Evolutionary conservation across 2,888 invertebrate genomes (phyloP).

Genomic region (Holacanthella duospinosa): DNA sequence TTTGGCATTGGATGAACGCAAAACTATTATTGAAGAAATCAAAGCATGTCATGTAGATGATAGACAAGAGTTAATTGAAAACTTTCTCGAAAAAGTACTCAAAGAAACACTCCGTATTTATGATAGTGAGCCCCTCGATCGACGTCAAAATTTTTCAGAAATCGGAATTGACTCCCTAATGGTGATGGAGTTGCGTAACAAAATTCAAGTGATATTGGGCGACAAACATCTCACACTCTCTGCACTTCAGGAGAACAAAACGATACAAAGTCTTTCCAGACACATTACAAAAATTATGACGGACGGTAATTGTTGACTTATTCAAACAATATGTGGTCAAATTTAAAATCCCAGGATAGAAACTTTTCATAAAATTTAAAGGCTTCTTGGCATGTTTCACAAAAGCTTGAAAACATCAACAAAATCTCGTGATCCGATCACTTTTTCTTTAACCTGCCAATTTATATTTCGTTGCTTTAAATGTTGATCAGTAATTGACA

Average conservation of each 20-base stretch:
- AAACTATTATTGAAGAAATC: conserved; percentile 23
- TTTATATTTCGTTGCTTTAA: no score
- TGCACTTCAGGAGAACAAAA: conserved; percentile 2
- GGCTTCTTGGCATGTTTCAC: no score
- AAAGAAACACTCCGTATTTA: neutral
- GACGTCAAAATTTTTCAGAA: conserved; percentile 21
- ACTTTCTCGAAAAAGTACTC: neutral
- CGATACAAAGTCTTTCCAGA: conserved; percentile 4
- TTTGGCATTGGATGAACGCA: conserved; percentile 6
- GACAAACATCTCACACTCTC: neutral
- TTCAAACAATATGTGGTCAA: no score
- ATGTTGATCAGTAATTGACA: no score
- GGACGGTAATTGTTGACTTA: no score
- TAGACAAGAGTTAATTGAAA: conserved; percentile 5
- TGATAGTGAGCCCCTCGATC: conserved; percentile 18
- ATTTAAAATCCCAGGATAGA: no score
- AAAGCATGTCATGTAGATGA: conserved; percentile 16
- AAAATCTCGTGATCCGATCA: no score
- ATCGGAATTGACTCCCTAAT: conserved; percentile 26
- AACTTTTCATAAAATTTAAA: no score
- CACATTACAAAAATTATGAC: neutral
- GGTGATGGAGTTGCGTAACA: conserved; percentile 22
- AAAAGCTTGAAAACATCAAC: no score
- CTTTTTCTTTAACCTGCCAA: no score
- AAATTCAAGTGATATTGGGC: conserved; percentile 3